phyloP scores from a whole-genome alignment of 1,140 invertebrate species.

The Microvelia longipes region DNA sequence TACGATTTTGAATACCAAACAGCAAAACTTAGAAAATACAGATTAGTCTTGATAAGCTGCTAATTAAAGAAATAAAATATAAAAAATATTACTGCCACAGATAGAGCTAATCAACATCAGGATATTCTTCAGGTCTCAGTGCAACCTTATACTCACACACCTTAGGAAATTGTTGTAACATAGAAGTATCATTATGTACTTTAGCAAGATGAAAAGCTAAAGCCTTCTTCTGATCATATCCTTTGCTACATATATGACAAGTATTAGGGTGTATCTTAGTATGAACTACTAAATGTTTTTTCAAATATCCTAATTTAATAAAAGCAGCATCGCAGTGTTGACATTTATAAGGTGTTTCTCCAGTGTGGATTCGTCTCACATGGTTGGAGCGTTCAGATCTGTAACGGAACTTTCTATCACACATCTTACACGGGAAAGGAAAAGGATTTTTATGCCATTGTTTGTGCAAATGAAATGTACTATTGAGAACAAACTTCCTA shows the following conservation, averaged over 20 bases:
- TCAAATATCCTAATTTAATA: slow-evolving; percentile 12
- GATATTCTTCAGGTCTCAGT: slow-evolving; percentile 11
- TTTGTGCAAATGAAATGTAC: slow-evolving; percentile 21
- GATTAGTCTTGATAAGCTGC: too few species aligned
- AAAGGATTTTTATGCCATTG: slow-evolving; percentile 23
- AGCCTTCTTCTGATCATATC: slow-evolving; percentile 13
- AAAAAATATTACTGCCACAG: too few species aligned
- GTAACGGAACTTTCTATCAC: slow-evolving; percentile 18
- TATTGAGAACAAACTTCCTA: slow-evolving; percentile 17
- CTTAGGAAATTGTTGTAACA: slow-evolving; percentile 1
- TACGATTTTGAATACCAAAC: too few species aligned
- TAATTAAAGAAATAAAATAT: too few species aligned
- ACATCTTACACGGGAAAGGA: slow-evolving; percentile 24
- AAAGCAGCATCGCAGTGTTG: slow-evolving; percentile 13
- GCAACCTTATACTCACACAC: slow-evolving; percentile 16
- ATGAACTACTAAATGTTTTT: slow-evolving; percentile 16
- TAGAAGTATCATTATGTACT: slow-evolving; percentile 11
- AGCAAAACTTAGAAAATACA: too few species aligned
- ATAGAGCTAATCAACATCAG: too few species aligned
- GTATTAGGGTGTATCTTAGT: slow-evolving; percentile 13
- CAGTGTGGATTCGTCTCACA: slow-evolving; percentile 13
- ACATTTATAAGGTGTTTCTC: slow-evolving; percentile 17
- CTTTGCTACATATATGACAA: slow-evolving; percentile 15
- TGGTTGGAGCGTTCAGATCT: slow-evolving; percentile 15
- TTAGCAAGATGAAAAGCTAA: slow-evolving; percentile 12